These are phyloP conservation scores for Lucinisca nassula DNA, from an alignment of 2,888 invertebrate genomes.

Conservation along the genomic window DNA sequence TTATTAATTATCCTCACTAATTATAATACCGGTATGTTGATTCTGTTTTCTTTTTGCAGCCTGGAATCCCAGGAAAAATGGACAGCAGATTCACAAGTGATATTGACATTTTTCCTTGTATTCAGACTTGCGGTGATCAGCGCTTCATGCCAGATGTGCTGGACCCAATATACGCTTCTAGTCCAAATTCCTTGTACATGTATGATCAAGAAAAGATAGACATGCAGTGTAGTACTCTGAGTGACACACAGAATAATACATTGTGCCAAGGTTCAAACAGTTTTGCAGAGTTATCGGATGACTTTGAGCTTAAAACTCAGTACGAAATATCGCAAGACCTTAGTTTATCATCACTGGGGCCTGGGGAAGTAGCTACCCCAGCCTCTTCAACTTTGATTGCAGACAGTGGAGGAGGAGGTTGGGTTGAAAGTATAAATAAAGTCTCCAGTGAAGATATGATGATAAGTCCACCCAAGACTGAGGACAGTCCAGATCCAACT, in stretches of 20 bases:
- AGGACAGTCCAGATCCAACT: slow-evolving; percentile 69
- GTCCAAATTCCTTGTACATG: slow-evolving; percentile 83
- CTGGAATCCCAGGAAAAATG: slow-evolving; percentile 34
- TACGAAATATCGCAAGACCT: slow-evolving; percentile 75
- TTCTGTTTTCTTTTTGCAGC: slow-evolving; percentile 16
- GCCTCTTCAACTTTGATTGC: slow-evolving; percentile 15
- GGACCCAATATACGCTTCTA: slow-evolving; percentile 78
- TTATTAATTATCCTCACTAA: too few relatives aligned
- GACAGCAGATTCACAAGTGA: slow-evolving; percentile 32
- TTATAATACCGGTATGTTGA: too few relatives aligned
- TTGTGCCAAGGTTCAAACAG: slow-evolving; percentile 9
- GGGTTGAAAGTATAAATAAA: background rate
- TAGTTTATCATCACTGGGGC: slow-evolving; percentile 23
- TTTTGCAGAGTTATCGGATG: slow-evolving; percentile 49
- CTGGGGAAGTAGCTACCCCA: background rate
- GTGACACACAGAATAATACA: slow-evolving; percentile 3
- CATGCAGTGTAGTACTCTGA: slow-evolving; percentile 75
- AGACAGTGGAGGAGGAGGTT: slow-evolving; percentile 18
- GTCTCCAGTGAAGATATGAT: slow-evolving; percentile 24
- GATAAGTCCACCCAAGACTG: slow-evolving; percentile 37
- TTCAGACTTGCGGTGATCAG: slow-evolving; percentile 68
- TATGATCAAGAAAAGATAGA: slow-evolving; percentile 84
- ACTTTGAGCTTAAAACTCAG: slow-evolving; percentile 77
- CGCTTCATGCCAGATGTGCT: slow-evolving; percentile 64
- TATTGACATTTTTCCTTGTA: slow-evolving; percentile 46